Percentiles rank a stretch among this genome's conserved stretches.
These are phyloP conservation scores for Gallinago solitaria DNA, from an alignment of 2,797 vertebrate species.

Conservation along the genomic window DNA sequence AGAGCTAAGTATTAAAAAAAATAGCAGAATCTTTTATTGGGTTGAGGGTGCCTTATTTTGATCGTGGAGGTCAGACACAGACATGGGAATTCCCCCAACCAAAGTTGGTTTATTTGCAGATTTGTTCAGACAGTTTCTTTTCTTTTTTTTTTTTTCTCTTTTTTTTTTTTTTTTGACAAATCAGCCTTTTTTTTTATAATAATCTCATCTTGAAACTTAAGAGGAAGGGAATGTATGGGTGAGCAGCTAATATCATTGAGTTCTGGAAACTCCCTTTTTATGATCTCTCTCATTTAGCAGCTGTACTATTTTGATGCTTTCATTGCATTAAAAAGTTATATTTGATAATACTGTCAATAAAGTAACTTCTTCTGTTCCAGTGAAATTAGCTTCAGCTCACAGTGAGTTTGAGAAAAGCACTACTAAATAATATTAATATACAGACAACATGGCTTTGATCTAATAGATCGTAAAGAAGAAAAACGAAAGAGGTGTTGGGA, in stretches of 20 bases:
- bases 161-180: constrained; percentile 51
- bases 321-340: constrained; percentile 47
- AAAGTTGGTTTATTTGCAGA: constrained; percentile 59
- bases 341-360: constrained; percentile 50
- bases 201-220: constrained; percentile 83
- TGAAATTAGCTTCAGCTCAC: not conserved
- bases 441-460: not conserved
- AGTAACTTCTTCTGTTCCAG: constrained; percentile 5
- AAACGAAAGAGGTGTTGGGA: not conserved
- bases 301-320: constrained; percentile 57
- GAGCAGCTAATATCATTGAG: constrained; percentile 76
- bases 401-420: not conserved
- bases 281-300: constrained; percentile 62
- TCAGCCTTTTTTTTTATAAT: constrained; percentile 71
- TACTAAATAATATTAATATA: not conserved
- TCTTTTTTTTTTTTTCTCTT: too few relatives aligned
- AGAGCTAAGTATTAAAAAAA: not conserved
- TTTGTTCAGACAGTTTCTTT: constrained; percentile 67
- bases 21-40: not conserved
- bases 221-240: constrained; percentile 79
- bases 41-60: constrained; percentile 50
- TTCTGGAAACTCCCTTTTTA: constrained; percentile 84
- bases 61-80: constrained; percentile 44
- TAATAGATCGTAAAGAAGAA: not conserved
- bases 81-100: constrained; percentile 74